Conservation (phyloP, 1,140 invertebrate species). For the Phenacoccus solenopsis region DNA sequence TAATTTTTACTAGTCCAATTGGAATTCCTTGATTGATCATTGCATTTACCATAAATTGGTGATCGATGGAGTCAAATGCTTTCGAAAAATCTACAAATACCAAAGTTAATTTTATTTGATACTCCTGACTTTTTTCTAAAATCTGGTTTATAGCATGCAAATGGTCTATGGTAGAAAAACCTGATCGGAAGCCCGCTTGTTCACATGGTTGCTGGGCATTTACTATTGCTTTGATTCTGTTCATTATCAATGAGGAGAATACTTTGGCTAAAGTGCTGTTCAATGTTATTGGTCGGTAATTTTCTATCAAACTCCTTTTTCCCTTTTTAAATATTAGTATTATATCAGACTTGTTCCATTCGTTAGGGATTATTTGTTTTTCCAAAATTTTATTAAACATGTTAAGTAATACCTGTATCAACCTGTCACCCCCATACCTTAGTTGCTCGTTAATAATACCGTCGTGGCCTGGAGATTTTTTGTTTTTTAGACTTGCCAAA, state of each 20-base stretch:
- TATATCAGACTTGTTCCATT: constrained; percentile 28
- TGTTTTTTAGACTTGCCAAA: background rate
- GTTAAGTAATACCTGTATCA: constrained; percentile 4
- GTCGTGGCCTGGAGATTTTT: constrained; percentile 20
- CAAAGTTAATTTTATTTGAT: constrained; percentile 4
- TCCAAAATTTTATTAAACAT: constrained; percentile 20
- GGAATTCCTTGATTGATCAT: background rate
- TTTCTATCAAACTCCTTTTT: constrained; percentile 27
- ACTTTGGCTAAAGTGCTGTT: constrained; percentile 29
- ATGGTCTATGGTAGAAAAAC: constrained; percentile 24
- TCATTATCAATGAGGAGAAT: constrained; percentile 24
- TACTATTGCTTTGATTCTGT: constrained; percentile 26
- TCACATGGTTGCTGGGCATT: constrained; percentile 29
- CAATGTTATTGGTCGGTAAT: constrained; percentile 31
- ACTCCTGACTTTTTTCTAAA: constrained; percentile 21
- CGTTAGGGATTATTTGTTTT: constrained; percentile 25
- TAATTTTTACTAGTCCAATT: background rate
- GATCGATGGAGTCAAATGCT: constrained; percentile 12
- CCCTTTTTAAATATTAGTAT: constrained; percentile 31
- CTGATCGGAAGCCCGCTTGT: constrained; percentile 31
- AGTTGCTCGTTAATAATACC: constrained; percentile 15
- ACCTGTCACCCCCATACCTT: background rate
- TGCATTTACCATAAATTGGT: background rate
- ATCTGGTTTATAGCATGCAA: constrained; percentile 18
- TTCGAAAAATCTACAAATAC: constrained; percentile 19